These are phyloP conservation scores for Lordiphosa andalusiaca DNA, from an alignment of 2,888 invertebrate species.

Conservation along the genomic window DNA sequence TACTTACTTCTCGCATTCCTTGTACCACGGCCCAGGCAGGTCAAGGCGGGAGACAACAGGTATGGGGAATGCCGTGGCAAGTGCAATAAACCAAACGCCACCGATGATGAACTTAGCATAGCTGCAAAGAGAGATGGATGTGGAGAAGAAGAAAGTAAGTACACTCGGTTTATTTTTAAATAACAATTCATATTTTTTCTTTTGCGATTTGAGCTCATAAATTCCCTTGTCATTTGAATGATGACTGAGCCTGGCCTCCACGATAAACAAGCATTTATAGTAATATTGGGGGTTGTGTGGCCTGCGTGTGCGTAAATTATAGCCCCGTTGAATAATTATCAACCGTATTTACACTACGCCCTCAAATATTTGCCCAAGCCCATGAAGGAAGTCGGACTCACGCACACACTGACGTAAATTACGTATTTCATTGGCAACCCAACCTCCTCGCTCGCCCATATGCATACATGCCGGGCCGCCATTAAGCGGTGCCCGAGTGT, in stretches of 20 bases:
- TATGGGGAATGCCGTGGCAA: constrained; percentile 90
- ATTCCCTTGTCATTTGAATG: constrained; percentile 21
- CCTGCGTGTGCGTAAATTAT: constrained; percentile 45
- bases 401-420: constrained; percentile 48
- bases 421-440: constrained; percentile 18
- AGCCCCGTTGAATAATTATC: constrained; percentile 59
- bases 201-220: constrained; percentile 6
- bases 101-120: constrained; percentile 80
- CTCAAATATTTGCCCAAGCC: constrained; percentile 63
- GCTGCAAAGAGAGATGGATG: constrained; percentile 52
- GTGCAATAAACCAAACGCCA: constrained; percentile 82
- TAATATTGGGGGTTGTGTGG: constrained; percentile 1
- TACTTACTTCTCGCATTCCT: constrained; percentile 85
- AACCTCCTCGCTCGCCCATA: background rate
- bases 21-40: constrained; percentile 84
- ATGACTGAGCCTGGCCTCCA: constrained; percentile 16
- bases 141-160: constrained; percentile 10
- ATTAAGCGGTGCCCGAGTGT: constrained; percentile 38
- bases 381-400: constrained; percentile 22
- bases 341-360: constrained; percentile 58
- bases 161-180: constrained; percentile 10
- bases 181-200: constrained; percentile 9
- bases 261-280: constrained; percentile 26
- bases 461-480: constrained; percentile 19
- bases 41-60: constrained; percentile 86